These are phyloP conservation scores for Rhagologus leucostigma DNA, from an alignment of 2,113 vertebrate species.

Conservation along the genomic window DNA sequence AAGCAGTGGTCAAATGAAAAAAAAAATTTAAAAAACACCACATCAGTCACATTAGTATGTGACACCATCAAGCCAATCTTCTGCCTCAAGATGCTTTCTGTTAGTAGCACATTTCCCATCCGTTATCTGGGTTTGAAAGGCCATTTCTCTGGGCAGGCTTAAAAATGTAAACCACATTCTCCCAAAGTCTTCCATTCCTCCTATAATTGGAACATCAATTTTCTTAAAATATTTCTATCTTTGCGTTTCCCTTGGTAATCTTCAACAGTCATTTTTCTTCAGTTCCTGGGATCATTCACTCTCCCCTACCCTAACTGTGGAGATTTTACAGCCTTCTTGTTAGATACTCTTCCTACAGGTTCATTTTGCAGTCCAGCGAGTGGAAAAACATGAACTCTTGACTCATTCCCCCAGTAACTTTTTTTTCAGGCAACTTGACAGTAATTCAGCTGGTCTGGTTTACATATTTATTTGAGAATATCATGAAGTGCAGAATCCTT, in stretches of 20 bases:
- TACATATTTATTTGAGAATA: not conserved
- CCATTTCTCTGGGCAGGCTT: not conserved
- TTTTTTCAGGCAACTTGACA: not conserved
- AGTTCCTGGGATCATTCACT: not conserved
- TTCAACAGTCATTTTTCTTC: not conserved
- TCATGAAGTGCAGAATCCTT: not conserved
- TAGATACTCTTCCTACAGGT: not conserved
- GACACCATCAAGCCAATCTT: not conserved
- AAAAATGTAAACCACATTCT: not conserved
- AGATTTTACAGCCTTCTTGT: not conserved
- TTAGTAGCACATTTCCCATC: not conserved
- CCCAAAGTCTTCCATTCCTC: not conserved
- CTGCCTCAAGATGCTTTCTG: not conserved
- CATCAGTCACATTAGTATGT: not conserved
- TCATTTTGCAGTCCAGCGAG: not conserved
- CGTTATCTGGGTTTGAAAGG: not conserved
- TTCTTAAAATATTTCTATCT: not conserved
- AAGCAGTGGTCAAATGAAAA: not conserved
- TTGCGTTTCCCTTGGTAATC: not conserved
- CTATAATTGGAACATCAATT: not conserved
- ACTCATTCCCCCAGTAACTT: not conserved
- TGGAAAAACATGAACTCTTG: not conserved
- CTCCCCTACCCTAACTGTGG: not conserved
- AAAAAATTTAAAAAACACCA: accelerated
- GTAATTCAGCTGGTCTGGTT: not conserved